Evolutionary conservation across 2,888 invertebrate genomes (phyloP).

Genomic region (Geophilus truncorum): DNA sequence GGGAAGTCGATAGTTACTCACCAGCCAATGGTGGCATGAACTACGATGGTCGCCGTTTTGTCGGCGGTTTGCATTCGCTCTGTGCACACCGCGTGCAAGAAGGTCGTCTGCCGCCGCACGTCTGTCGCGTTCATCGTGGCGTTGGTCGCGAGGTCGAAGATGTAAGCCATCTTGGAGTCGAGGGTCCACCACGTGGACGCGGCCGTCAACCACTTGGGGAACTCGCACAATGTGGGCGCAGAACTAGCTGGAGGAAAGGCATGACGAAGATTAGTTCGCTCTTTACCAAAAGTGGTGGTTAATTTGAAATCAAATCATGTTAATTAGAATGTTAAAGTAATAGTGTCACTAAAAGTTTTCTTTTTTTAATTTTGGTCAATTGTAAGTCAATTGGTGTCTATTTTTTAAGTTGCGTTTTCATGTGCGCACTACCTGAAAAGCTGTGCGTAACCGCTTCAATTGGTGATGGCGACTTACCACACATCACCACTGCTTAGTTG

Average conservation of each 20-base stretch:
- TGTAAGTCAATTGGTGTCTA: too few species aligned
- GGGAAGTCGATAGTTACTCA: background rate
- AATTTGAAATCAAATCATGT: too few species aligned
- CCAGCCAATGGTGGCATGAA: constrained; percentile 37
- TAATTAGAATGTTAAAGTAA: too few species aligned
- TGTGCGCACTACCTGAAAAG: too few species aligned
- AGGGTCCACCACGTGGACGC: constrained; percentile 34
- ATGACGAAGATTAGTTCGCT: background rate
- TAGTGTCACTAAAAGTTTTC: too few species aligned
- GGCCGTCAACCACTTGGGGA: constrained; percentile 36
- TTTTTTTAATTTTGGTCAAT: too few species aligned
- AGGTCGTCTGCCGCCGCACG: background rate
- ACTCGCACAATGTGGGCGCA: constrained; percentile 35
- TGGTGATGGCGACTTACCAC: too few species aligned
- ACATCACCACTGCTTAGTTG: too few species aligned
- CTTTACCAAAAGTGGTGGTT: too few species aligned
- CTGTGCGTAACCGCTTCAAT: too few species aligned
- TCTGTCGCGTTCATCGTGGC: constrained; percentile 36
- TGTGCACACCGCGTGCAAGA: constrained; percentile 28
- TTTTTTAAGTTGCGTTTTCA: too few species aligned
- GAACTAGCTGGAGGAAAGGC: constrained; percentile 32
- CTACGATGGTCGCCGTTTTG: constrained; percentile 31
- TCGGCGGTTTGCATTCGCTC: constrained; percentile 14
- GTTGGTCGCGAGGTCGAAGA: constrained; percentile 35
- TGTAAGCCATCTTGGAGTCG: constrained; percentile 34